These are phyloP conservation scores for Parotocinclus haroldoi DNA, from an alignment of 2,797 vertebrate species.

Conservation along the genomic window DNA sequence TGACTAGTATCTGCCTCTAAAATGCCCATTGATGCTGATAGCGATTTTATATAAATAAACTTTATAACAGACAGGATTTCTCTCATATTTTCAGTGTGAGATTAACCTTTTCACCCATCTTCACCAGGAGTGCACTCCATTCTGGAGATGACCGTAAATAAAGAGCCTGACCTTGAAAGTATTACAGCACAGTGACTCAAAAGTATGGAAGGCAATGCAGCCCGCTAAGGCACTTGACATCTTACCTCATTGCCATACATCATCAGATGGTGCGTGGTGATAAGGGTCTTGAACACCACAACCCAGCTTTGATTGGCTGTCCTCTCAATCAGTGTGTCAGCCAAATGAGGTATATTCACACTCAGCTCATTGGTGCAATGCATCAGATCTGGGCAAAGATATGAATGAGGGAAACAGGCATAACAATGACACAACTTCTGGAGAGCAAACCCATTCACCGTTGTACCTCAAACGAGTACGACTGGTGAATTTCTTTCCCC, in stretches of 20 bases:
- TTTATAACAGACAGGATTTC: too few species aligned
- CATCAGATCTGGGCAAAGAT: constrained; percentile 41
- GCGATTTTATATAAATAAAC: too few species aligned
- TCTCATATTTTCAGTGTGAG: too few species aligned
- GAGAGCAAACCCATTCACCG: constrained; percentile 6
- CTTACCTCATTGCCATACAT: constrained; percentile 97
- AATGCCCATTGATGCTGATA: too few species aligned
- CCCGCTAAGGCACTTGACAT: background rate
- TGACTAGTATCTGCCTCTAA: too few species aligned
- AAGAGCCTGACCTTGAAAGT: constrained; percentile 5
- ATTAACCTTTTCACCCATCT: too few species aligned
- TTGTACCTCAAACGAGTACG: background rate
- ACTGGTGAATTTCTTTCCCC: constrained; percentile 24
- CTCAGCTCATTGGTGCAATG: constrained; percentile 93
- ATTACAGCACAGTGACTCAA: background rate
- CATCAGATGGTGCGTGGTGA: constrained; percentile 97
- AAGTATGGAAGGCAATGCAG: background rate
- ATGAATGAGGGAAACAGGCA: constrained; percentile 1
- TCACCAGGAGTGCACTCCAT: too few species aligned
- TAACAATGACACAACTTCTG: constrained; percentile 13
- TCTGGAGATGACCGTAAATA: background rate
- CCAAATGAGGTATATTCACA: constrained; percentile 88
- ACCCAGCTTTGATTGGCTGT: constrained; percentile 92
- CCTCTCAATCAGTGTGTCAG: constrained; percentile 87
- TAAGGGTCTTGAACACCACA: constrained; percentile 96